Base-by-base conservation (phyloP, 2,797 vertebrate species). In the Pipistrellus nathusii region DNA sequence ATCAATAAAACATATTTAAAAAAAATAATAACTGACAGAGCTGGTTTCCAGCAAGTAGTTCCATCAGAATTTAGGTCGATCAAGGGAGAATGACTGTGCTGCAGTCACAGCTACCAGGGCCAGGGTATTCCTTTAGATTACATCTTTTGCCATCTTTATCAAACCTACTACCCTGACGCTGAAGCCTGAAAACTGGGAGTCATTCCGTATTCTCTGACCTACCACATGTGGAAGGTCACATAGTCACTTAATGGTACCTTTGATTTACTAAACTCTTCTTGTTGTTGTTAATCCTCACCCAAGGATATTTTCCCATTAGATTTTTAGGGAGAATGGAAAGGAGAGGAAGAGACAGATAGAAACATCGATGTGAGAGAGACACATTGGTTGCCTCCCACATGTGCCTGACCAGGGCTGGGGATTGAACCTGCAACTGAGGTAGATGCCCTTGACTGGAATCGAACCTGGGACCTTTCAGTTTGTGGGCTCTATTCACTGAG, bases 251-350 rank as follows among this genome's bases (percentile, higher is more conserved):
- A 51, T 14, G 1, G 5, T 30, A n/a, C 2, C 41, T 73, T 75
- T 76, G 11, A 71, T 88, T 94, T 85, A 59, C 20, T 86, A 62
- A 80, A 84, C 30, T 13, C 46, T 64, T 91, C 27, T 59, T 62
- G 25, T 62, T 62, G 57, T 62, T 30, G 27, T 62, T 62, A 30
- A 62, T 14, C 59, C 59, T 62, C 12, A 62, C 59, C 59, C 59
- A 62, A 30, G 59, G 59, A 30, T 62, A 62, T 62, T 62, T 62
- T 62, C 12, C 59, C 59, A 30, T 14, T 14, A 3, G 59, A 30
- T 30, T 62, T 62, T 62, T 62, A 62, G 59, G 27, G 59, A 6
- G 25, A 62, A 62, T 62, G 27, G 59, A 62, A 62, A 27, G 12
- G 25, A 62, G 59, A 62, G 27, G 5, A 62, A 62, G 59, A 62